These are phyloP conservation scores for Papilio helenus DNA, from an alignment of 1,140 invertebrate species.

Conservation along the genomic window DNA sequence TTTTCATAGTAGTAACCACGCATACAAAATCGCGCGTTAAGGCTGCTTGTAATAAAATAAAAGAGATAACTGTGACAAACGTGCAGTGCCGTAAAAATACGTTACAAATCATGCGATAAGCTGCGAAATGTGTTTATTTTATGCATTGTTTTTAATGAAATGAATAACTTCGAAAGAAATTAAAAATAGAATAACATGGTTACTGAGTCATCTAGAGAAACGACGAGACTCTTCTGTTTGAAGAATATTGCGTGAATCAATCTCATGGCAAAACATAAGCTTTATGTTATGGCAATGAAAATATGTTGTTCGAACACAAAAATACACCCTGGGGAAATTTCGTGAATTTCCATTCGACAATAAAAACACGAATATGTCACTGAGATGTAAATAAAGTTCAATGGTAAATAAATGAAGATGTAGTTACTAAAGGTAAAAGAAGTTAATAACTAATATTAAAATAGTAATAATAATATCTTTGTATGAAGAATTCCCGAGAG, in stretches of 20 bases:
- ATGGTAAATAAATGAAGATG: too few relatives aligned
- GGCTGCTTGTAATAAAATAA: background rate
- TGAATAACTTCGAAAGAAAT: background rate
- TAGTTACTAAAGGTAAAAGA: background rate
- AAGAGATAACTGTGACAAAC: slow-evolving; percentile 2
- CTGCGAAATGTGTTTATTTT: background rate
- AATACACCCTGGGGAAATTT: background rate
- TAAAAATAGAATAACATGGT: too few relatives aligned
- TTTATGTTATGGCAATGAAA: slow-evolving; percentile 5
- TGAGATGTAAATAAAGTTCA: background rate
- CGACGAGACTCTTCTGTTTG: too few relatives aligned
- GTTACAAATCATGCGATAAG: background rate
- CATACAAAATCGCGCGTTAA: background rate
- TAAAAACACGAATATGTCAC: background rate
- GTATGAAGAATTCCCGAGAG: background rate
- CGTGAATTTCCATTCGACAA: background rate
- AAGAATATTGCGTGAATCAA: background rate
- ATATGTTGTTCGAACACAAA: background rate
- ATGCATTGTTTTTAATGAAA: background rate
- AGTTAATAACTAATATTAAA: background rate
- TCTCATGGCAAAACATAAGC: background rate
- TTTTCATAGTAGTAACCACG: background rate
- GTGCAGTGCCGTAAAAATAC: background rate
- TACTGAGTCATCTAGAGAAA: too few relatives aligned
- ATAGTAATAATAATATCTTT: background rate